phyloP scores from a whole-genome alignment of 2,888 invertebrate genomes.

The Cecidostiba fungosa region DNA sequence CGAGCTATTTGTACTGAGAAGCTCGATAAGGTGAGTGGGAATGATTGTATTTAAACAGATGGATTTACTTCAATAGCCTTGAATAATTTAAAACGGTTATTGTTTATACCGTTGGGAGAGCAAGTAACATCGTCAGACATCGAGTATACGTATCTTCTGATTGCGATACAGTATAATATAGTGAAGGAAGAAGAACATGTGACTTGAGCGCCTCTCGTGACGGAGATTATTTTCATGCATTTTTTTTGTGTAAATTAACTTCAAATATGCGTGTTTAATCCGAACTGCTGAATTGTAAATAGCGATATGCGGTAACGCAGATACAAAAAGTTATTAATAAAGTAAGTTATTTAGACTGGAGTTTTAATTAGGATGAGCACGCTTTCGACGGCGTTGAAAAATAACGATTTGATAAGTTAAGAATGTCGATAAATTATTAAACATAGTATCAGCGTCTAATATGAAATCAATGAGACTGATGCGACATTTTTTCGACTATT shows the following conservation, averaged over 20 bases:
- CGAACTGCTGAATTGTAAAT: neutral
- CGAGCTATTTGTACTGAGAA: slow-evolving; percentile 70
- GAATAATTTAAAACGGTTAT: neutral
- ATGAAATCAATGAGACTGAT: neutral
- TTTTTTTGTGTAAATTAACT: neutral
- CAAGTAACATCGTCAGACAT: slow-evolving; percentile 1
- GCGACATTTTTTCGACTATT: neutral
- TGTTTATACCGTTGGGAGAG: neutral
- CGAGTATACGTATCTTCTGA: slow-evolving; percentile 23
- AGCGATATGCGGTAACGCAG: neutral
- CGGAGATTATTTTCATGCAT: neutral
- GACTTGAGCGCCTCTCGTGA: neutral
- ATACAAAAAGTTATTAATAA: slow-evolving; percentile 1
- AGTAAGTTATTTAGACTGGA: neutral
- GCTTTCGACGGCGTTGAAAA: neutral
- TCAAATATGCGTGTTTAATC: neutral
- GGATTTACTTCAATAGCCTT: neutral
- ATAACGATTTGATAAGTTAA: neutral
- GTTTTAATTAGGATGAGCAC: neutral
- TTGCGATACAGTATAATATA: neutral
- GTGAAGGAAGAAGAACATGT: neutral
- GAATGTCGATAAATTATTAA: neutral
- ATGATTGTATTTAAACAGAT: neutral
- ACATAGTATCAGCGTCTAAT: neutral
- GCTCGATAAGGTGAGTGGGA: slow-evolving; percentile 72